Evolutionary conservation across 2,888 invertebrate species (phyloP), one percentile per base, ranked within the genome.

Genomic region (Oscheius myriophilus): DNA sequence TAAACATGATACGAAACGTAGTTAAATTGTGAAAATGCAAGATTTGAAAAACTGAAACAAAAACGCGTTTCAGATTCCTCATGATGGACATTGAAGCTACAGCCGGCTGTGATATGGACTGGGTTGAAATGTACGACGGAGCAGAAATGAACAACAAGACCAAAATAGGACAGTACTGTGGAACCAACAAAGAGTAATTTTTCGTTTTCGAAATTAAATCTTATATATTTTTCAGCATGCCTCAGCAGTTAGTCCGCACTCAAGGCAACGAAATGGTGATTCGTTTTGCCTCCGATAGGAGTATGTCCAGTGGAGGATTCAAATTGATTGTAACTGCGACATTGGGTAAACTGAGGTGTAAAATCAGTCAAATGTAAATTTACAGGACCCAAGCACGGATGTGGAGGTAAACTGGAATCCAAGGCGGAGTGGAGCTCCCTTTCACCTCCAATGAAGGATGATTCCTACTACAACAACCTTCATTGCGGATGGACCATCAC

Each of bases 371-470:
- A 54, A 54, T 9, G 23, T 25, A 9, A 4, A 11, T 65, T 69
- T 49, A 39, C n/a, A 80, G 84, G 84, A 1, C 76, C 76, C 16
- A 61, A 71, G 18, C 73, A 69, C 0, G 85, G 85, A 11, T 85
- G 85, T 65, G 85, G 85, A 42, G 85, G 85, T 12, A 59, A 62
- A n/a, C 57, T 83, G 63, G 63, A 45, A n/a, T 84, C 84, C 2
- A 79, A 68, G 2, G 69, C 55, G 1, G 72, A 80, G 0, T 81
- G 81, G 83, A 65, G 84, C 52, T 78, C 76, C 12, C 64, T 85
- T 26, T 66, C 54, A 1, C 72, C 73, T 23, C 84, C 84, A 6
- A 49, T 71, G 26, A 72, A 73, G 41, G 71, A 71, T 51, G 76
- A 66, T 21, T 16, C 70, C 33, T 84, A 85, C 67, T 75, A 69